These are phyloP conservation scores for Semnornis frantzii DNA, from an alignment of 2,113 vertebrate genomes.

Conservation along the genomic window DNA sequence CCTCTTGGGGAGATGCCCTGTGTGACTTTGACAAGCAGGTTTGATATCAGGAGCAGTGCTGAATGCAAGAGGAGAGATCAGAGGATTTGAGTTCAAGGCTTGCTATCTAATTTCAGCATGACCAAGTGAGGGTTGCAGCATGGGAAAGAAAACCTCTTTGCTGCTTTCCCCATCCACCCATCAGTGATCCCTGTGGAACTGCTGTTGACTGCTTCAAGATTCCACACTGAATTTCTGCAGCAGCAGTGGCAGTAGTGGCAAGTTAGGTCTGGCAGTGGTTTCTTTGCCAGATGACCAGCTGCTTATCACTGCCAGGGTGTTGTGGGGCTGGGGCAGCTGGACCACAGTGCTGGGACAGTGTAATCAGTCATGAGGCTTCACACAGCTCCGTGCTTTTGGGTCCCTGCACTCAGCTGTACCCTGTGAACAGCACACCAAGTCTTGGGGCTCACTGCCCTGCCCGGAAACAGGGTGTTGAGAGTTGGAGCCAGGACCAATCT, in stretches of 20 bases:
- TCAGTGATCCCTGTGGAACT: background rate
- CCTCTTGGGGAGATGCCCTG: background rate
- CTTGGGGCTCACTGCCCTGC: background rate
- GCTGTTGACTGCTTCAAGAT: background rate
- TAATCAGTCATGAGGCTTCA: background rate
- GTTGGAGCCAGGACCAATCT: background rate
- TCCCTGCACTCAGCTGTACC: background rate
- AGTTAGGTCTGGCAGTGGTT: background rate
- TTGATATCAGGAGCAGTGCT: background rate
- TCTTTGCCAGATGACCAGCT: background rate
- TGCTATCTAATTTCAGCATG: background rate
- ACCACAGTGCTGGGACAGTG: rapidly evolving
- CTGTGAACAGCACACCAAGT: background rate
- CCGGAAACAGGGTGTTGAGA: background rate
- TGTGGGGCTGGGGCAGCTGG: rapidly evolving
- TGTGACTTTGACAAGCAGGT: background rate
- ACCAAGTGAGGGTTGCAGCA: background rate
- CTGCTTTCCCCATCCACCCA: background rate
- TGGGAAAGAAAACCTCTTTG: background rate
- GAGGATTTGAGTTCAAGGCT: constrained; percentile 7
- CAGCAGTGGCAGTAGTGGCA: background rate
- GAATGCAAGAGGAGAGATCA: background rate
- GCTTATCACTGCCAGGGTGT: background rate
- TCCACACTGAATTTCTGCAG: background rate
- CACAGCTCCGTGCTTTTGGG: background rate